A percentile compares a stretch with the other conserved stretches of the same genome.
Evolutionary conservation across 2,797 vertebrate genomes (phyloP).

Genomic region (Sebastes melanostomus): DNA sequence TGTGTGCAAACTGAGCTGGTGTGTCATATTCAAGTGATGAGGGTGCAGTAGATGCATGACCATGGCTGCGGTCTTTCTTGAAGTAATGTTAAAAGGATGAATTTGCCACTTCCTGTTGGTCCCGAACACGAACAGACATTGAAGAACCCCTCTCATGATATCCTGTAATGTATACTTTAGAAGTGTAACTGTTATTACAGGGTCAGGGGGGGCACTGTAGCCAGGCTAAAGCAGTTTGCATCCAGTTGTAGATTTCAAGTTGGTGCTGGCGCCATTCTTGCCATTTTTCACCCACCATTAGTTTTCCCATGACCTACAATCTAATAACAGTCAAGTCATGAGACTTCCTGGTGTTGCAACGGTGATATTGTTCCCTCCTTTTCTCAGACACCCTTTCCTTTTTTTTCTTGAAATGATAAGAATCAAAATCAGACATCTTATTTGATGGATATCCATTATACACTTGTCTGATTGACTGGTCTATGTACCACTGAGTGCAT

Average conservation of each 20-base stretch:
- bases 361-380: too few species aligned
- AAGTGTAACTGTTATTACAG: neutral
- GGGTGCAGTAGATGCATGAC: neutral
- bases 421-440: too few species aligned
- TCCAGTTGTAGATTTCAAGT: neutral
- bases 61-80: neutral
- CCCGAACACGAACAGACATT: neutral
- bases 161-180: too few species aligned
- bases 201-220: neutral
- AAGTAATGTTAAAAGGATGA: neutral
- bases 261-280: neutral
- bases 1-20: constrained; percentile 3
- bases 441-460: too few species aligned
- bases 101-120: neutral
- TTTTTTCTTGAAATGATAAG: too few species aligned
- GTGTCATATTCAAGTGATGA: constrained; percentile 27
- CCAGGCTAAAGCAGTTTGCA: neutral
- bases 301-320: too few species aligned
- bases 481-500: too few species aligned
- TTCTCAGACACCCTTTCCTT: too few species aligned
- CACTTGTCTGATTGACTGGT: too few species aligned
- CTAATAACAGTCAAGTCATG: too few species aligned
- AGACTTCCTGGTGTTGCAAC: too few species aligned
- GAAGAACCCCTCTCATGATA: neutral
- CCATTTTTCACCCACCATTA: neutral